These are phyloP conservation scores for Blera fallax DNA, from an alignment of 2,888 invertebrate species.

Conservation along the genomic window DNA sequence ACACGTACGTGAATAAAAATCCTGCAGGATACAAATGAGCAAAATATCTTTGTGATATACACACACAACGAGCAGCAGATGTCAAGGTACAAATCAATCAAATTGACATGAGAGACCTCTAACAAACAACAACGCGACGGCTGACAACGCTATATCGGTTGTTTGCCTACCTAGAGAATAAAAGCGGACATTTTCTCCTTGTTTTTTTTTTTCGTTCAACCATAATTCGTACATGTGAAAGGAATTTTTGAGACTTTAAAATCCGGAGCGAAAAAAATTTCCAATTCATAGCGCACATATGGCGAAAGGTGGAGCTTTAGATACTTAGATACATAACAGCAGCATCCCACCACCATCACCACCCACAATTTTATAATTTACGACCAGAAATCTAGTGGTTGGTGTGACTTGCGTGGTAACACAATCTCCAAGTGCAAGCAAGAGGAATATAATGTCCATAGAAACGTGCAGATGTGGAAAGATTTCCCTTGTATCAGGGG, in stretches of 20 bases:
- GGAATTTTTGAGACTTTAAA: constrained; percentile 32
- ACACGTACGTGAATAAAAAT: constrained; percentile 2
- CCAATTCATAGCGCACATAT: constrained; percentile 66
- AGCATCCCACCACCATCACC: constrained; percentile 68
- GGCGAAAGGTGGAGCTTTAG: constrained; percentile 71
- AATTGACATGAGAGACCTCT: constrained; percentile 68
- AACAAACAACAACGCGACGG: constrained; percentile 45
- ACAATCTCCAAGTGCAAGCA: constrained; percentile 57
- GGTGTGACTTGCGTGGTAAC: constrained; percentile 68
- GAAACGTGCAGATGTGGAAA: constrained; percentile 38
- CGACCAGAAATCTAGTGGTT: constrained; percentile 64
- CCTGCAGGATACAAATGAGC: constrained; percentile 34
- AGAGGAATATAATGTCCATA: constrained; percentile 48
- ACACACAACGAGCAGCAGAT: constrained; percentile 69
- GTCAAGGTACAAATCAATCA: constrained; percentile 76
- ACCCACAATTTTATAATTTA: constrained; percentile 64
- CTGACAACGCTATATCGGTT: constrained; percentile 58
- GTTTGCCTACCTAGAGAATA: constrained; percentile 15
- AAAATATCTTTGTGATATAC: constrained; percentile 61
- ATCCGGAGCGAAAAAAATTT: constrained; percentile 21
- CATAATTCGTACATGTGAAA: constrained; percentile 45
- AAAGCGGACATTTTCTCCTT: constrained; percentile 52
- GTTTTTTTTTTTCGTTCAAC: not conserved
- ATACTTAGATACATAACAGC: constrained; percentile 61
- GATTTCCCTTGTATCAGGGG: constrained; percentile 19